Evolutionary conservation across 2,888 invertebrate species (phyloP), one percentile per base, ranked within the genome.

Genomic region (Temnothorax rugatulus): DNA sequence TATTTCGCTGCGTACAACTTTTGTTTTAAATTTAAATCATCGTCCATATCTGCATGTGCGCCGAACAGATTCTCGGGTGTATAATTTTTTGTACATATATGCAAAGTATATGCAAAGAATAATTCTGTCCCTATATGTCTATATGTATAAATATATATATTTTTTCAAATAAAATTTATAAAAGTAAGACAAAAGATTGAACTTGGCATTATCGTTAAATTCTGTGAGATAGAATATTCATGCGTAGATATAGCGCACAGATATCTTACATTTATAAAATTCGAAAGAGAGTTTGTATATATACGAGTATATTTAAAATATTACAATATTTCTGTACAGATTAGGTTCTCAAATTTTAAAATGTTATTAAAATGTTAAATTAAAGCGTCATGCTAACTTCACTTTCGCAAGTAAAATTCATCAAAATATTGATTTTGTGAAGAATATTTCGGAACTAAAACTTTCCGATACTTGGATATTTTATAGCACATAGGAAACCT

Each of bases 401-500:
- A 50, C 5, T 66, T 57, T 59, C 18, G 1, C 15, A 18, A 77
- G 44, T n/a, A 15, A 21, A 25, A 44, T 29, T 4, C 15, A 29
- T 59, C 4, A 18, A 79, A 79, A 38, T 47, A 57, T 79, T 38
- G 18, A 79, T 79, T 47, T 71, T 13, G 15, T 13, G 11, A 44
- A 8, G 18, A 47, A 38, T 77, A 44, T 71, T 54, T 79, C 21
- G 18, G 44, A 54, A 21, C 9, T 0, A 7, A 66, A 44, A 29
- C 64, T 69, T 57, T 21, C 7, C 38, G 25, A 47, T 71, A 34
- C 8, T 59, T 47, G 13, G 4, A 47, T 29, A 29, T 29, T 29
- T 59, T 71, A 59, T 59, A 34, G 59, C 18, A 57, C 21, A 57
- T 69, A 38, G 47, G 38, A 79, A 79, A 71, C 18, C 79, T 79